Evolutionary conservation across 2,888 invertebrate species (phyloP).

Genomic region (Spodoptera exigua): DNA sequence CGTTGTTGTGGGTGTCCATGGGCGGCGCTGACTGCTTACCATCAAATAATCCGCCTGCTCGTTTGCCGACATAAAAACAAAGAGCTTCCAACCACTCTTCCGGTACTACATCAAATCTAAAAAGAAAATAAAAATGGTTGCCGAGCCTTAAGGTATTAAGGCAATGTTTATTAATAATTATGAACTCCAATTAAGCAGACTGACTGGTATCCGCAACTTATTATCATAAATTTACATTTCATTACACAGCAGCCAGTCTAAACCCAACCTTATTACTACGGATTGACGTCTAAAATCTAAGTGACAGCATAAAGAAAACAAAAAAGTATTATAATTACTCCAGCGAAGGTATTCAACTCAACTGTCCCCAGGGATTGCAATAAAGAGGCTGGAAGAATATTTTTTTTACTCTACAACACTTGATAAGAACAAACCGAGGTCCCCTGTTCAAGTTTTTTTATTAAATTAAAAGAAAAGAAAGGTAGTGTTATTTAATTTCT

Average conservation of each 20-base stretch:
- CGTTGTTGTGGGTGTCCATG: too few species aligned
- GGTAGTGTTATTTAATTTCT: slow-evolving; percentile 18
- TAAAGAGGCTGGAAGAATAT: slow-evolving; percentile 49
- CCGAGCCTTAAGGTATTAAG: too few species aligned
- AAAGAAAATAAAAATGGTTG: too few species aligned
- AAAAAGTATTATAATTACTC: slow-evolving; percentile 36
- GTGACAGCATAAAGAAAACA: slow-evolving; percentile 11
- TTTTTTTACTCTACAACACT: slow-evolving; percentile 43
- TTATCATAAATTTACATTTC: neutral
- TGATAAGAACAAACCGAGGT: slow-evolving; percentile 33
- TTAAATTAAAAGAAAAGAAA: slow-evolving; percentile 49
- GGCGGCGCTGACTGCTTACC: too few species aligned
- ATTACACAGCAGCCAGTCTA: neutral
- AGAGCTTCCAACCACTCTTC: too few species aligned
- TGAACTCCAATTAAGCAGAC: slow-evolving; percentile 14
- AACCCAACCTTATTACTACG: neutral
- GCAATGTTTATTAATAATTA: too few species aligned
- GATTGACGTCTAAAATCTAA: neutral
- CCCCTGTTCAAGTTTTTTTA: slow-evolving; percentile 34
- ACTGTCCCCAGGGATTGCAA: slow-evolving; percentile 31
- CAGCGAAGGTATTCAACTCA: slow-evolving; percentile 8
- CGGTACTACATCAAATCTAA: too few species aligned
- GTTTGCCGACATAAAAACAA: too few species aligned
- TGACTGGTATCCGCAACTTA: slow-evolving; percentile 3
- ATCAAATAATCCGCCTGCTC: too few species aligned